Evolutionary conservation across 2,113 vertebrate species (phyloP).

Genomic region (Hyla sarda): DNA sequence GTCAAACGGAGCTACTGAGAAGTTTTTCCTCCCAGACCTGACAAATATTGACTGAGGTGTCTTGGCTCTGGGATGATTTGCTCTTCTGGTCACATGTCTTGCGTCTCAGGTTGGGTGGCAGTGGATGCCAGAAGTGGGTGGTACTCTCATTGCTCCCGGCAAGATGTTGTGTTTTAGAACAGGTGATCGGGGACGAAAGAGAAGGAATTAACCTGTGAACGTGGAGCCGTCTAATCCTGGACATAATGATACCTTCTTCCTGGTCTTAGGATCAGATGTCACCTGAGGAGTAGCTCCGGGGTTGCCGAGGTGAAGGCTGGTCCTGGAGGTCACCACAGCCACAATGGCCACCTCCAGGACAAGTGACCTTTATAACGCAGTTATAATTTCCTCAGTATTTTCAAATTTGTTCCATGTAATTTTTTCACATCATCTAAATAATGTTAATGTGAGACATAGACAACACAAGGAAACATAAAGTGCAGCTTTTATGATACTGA

Average conservation of each 20-base stretch:
- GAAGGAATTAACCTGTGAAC: not conserved
- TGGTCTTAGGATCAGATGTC: not conserved
- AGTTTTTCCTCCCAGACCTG: slow-evolving; percentile 52
- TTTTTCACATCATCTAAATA: too few species aligned
- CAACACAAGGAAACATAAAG: too few species aligned
- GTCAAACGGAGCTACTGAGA: slow-evolving; percentile 60
- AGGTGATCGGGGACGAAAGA: slow-evolving; percentile 2
- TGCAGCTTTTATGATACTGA: too few species aligned
- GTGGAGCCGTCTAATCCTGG: not conserved
- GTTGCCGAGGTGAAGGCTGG: not conserved
- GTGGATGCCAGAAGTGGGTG: slow-evolving; percentile 56
- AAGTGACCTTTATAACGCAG: too few species aligned
- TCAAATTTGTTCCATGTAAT: too few species aligned
- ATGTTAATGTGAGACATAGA: too few species aligned
- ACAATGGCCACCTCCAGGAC: too few species aligned
- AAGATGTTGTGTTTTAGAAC: slow-evolving; percentile 2
- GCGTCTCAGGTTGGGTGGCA: slow-evolving; percentile 41
- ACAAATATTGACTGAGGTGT: slow-evolving; percentile 67
- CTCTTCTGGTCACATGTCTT: slow-evolving; percentile 57
- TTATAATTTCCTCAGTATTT: too few species aligned
- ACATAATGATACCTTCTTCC: not conserved
- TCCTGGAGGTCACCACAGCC: too few species aligned
- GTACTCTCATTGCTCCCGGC: not conserved
- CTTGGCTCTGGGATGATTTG: slow-evolving; percentile 52
- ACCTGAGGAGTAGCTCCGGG: not conserved